Base-by-base conservation (phyloP, 2,797 vertebrate genomes). In the Myoxocephalus aenaeus region DNA sequence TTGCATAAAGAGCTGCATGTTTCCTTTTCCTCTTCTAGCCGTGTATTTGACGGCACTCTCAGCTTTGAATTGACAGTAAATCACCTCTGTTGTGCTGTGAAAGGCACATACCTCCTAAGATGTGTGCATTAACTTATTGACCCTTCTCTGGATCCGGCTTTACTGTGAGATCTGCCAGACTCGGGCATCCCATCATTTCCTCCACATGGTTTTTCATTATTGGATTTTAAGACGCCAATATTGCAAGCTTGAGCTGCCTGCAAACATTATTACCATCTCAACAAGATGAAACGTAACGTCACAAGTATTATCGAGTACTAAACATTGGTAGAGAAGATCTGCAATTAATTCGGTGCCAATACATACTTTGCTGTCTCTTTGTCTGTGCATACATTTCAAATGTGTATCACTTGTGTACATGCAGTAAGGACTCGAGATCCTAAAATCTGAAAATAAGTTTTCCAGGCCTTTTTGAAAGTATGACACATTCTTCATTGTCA, bases 111-210 rank as follows among this genome's bases (percentile, higher is more conserved):
- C 38, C 14, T 17, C n/a, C 8, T 61, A 29, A 73, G 38, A 48
- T 56, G 25, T 29, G 15, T 38, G 50, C 40, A n/a, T 50, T 68
- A 57, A 63, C 50, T 32, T 42, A 36, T 40, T 32, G 46, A 25
- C 34, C 12, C 22, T 25, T 72, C 18, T 62, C 18, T 32, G 40
- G n/a, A 29, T 67, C 67, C 50, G 48, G 61, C 38, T 65, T 61
- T 34, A 65, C 18, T 38, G 61, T 27, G 15, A 61, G 25, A 50
- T 34, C 18, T 61, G 42, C 58, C 64, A 53, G 34, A 59, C 25
- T 2, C 61, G 20, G 20, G 12, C 54, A 53, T 59, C 22, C 53
- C 54, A 17, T 65, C n/a, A 67, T 58, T 62, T 71, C 78, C 53
- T 79, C 46, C 34, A 4, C 12, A 27, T 13, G 1, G 3, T 14